Percentiles rank a stretch among this genome's conserved stretches.
These are phyloP conservation scores for Coendou prehensilis DNA, from an alignment of 2,797 vertebrate genomes.

Conservation along the genomic window DNA sequence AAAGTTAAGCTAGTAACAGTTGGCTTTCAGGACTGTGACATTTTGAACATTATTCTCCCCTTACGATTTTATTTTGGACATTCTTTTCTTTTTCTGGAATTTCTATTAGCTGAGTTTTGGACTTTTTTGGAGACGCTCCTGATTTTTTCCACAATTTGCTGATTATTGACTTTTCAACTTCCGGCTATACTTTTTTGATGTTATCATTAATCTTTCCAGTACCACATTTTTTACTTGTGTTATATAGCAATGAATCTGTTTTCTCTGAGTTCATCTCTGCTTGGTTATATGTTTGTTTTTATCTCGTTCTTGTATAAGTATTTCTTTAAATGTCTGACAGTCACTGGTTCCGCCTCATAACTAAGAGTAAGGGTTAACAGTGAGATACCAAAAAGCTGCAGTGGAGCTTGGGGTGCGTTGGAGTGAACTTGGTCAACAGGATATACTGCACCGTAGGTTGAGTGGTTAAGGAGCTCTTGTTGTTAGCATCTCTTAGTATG, in stretches of 20 bases:
- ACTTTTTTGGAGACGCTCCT: not conserved
- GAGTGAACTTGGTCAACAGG: not conserved
- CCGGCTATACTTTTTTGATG: not conserved
- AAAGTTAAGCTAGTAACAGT: not conserved
- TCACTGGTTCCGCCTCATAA: not conserved
- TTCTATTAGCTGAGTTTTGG: not conserved
- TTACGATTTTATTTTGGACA: not conserved
- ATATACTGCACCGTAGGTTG: not conserved
- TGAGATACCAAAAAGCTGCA: not conserved
- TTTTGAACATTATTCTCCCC: not conserved
- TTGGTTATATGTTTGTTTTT: not conserved
- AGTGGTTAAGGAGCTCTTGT: not conserved
- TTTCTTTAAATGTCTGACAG: not conserved
- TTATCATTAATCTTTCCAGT: slow-evolving; percentile 9
- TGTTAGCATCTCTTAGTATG: not conserved
- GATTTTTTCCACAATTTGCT: not conserved
- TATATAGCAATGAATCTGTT: not conserved
- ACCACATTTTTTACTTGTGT: not conserved
- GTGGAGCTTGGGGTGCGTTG: not conserved
- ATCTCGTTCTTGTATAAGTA: not conserved
- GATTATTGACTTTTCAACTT: not conserved
- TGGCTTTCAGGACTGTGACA: not conserved
- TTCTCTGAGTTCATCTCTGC: not conserved
- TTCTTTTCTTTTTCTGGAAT: not conserved
- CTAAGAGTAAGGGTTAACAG: not conserved